Conservation (phyloP, 2,888 invertebrate genomes). For the Erebia palarica region DNA sequence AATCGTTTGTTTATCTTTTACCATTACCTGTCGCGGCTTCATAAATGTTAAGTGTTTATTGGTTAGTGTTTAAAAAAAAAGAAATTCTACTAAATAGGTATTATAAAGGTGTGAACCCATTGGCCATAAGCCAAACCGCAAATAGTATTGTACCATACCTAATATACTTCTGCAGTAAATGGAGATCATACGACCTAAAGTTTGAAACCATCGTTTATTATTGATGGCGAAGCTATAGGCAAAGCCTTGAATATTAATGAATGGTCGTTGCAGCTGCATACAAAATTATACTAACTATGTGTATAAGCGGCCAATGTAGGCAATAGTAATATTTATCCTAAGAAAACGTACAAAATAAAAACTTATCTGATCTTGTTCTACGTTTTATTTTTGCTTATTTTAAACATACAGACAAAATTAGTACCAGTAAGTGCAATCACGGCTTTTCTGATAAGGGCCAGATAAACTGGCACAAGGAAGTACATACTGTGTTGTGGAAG, state of each 20-base stretch:
- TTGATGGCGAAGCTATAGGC: background rate
- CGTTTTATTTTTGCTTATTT: background rate
- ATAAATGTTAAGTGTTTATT: too few relatives aligned
- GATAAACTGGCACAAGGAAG: slow-evolving; percentile 69
- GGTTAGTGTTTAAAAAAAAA: too few relatives aligned
- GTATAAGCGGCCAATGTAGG: background rate
- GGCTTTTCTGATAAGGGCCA: slow-evolving; percentile 55
- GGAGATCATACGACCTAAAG: background rate
- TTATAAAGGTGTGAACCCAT: too few relatives aligned
- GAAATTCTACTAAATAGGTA: too few relatives aligned
- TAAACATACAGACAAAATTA: slow-evolving; percentile 29
- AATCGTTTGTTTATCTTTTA: too few relatives aligned
- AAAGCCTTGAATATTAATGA: slow-evolving; percentile 6
- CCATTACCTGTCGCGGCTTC: too few relatives aligned
- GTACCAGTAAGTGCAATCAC: slow-evolving; percentile 47
- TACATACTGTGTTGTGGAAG: slow-evolving; percentile 46
- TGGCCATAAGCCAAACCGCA: too few relatives aligned
- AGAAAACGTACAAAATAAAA: background rate
- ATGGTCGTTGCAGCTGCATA: background rate
- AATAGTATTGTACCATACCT: too few relatives aligned
- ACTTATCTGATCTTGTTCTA: background rate
- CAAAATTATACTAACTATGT: background rate
- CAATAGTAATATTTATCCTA: background rate
- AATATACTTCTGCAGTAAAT: too few relatives aligned
- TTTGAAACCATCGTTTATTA: background rate